phyloP scores from a whole-genome alignment of 1,140 invertebrate genomes.

The Ceratina calcarata region DNA sequence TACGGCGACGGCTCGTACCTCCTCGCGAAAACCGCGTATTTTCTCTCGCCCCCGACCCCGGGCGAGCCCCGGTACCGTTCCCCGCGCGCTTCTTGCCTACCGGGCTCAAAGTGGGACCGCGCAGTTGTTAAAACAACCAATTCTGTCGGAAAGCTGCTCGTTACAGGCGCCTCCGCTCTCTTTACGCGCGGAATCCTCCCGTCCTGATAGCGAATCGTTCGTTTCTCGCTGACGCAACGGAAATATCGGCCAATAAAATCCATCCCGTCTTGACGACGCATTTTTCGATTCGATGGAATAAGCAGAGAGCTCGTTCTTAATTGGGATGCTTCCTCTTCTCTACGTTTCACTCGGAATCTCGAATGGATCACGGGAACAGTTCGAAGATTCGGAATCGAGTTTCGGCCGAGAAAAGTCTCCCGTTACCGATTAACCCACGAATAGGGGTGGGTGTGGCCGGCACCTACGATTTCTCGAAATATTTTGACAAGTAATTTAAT shows the following conservation, averaged over 20 bases:
- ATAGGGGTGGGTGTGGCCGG: constrained; percentile 47
- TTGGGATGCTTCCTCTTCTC: background rate
- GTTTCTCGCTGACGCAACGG: constrained; percentile 37
- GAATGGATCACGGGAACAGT: too few relatives aligned
- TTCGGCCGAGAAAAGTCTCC: constrained; percentile 72
- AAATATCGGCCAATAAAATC: constrained; percentile 43
- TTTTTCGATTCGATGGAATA: background rate
- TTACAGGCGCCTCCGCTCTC: constrained; percentile 45
- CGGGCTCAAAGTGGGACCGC: constrained; percentile 57
- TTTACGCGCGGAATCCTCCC: constrained; percentile 40
- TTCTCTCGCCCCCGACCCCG: constrained; percentile 20
- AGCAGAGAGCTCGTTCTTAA: background rate
- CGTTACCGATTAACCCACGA: constrained; percentile 75
- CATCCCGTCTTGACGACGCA: background rate
- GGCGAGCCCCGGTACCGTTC: constrained; percentile 29
- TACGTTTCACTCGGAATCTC: too few relatives aligned
- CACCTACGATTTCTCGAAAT: constrained; percentile 64
- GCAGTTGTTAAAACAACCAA: constrained; percentile 70
- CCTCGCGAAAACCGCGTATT: constrained; percentile 57
- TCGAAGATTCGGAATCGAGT: constrained; percentile 55
- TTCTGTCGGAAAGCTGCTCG: constrained; percentile 62
- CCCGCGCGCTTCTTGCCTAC: constrained; percentile 29
- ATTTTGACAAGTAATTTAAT: constrained; percentile 73
- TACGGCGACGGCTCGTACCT: constrained; percentile 66
- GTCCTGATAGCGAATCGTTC: constrained; percentile 54